These are phyloP conservation scores for Pycnomerus fuliginosus DNA, from an alignment of 2,888 invertebrate genomes.

Conservation along the genomic window DNA sequence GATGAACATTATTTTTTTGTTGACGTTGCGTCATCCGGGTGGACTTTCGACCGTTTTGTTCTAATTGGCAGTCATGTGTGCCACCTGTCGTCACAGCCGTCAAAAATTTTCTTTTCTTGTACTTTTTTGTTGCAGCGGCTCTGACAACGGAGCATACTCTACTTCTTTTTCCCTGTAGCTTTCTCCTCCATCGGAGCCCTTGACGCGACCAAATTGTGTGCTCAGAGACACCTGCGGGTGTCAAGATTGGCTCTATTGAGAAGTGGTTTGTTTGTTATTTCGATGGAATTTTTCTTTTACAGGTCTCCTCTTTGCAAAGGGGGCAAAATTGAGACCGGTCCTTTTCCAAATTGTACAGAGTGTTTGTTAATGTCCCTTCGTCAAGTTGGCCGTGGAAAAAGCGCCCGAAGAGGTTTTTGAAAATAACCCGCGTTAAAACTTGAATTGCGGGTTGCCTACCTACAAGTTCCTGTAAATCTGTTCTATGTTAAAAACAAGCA, in stretches of 20 bases:
- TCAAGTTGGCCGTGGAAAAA: no score
- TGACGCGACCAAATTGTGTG: slow-evolving; percentile 31
- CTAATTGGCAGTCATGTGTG: slow-evolving; percentile 53
- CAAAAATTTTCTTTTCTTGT: slow-evolving; percentile 46
- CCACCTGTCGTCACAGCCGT: slow-evolving; percentile 53
- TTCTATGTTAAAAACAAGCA: no score
- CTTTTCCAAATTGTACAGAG: slow-evolving; percentile 33
- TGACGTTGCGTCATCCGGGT: slow-evolving; percentile 13
- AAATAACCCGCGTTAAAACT: no score
- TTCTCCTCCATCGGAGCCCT: slow-evolving; percentile 40
- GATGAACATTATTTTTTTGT: slow-evolving; percentile 19
- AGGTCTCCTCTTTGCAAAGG: slow-evolving; percentile 87
- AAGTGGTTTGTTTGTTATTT: slow-evolving; percentile 41
- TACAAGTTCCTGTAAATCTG: no score
- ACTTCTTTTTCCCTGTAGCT: slow-evolving; percentile 44
- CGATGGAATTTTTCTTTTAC: slow-evolving; percentile 60
- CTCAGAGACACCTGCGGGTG: slow-evolving; percentile 26
- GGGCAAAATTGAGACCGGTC: slow-evolving; percentile 68
- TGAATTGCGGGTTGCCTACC: no score
- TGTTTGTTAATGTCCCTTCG: no score
- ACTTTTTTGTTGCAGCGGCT: slow-evolving; percentile 54
- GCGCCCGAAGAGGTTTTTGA: slow-evolving; percentile 1
- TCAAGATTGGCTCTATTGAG: slow-evolving; percentile 36
- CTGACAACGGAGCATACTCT: slow-evolving; percentile 52
- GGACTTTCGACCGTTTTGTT: slow-evolving; percentile 19